These are phyloP conservation scores for Didymodactylos carnosus DNA, from an alignment of 2,888 invertebrate species.

Conservation along the genomic window DNA sequence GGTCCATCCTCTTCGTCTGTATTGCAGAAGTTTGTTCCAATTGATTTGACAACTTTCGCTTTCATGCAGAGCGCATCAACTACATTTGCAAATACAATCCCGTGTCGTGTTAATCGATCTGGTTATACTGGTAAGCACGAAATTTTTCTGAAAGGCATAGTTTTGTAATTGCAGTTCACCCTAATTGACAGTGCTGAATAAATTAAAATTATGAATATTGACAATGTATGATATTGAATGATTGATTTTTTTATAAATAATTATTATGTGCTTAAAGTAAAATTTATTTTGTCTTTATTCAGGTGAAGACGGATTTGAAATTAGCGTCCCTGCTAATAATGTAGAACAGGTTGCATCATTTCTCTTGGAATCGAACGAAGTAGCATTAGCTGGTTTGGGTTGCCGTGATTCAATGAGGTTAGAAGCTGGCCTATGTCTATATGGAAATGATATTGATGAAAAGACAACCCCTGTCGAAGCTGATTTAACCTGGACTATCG, in stretches of 20 bases:
- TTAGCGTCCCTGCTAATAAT: conserved; percentile 51
- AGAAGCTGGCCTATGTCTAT: conserved; percentile 89
- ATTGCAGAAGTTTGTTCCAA: too few species aligned
- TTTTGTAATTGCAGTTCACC: too few species aligned
- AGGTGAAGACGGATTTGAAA: conserved; percentile 30
- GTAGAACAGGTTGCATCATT: conserved; percentile 48
- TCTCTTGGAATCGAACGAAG: conserved; percentile 44
- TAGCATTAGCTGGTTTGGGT: conserved; percentile 70
- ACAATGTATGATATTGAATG: too few species aligned
- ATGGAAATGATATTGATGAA: conserved; percentile 73
- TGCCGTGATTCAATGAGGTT: conserved; percentile 74
- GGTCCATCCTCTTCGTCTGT: conserved; percentile 37
- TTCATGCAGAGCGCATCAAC: conserved; percentile 66
- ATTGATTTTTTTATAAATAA: too few species aligned
- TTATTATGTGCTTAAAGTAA: too few species aligned
- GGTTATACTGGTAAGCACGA: too few species aligned
- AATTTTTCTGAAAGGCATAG: too few species aligned
- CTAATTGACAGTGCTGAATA: too few species aligned
- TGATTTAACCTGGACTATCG: conserved; percentile 64
- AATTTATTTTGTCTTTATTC: too few species aligned
- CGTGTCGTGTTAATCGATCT: too few species aligned
- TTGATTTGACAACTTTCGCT: conserved; percentile 48
- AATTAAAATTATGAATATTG: too few species aligned
- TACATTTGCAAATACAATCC: too few species aligned
- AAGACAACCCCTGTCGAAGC: conserved; percentile 74